A percentile compares a stretch with the other conserved stretches of the same genome.
Conservation (phyloP, 92 coral and sea anemone species). For the Diadumene lineata region DNA sequence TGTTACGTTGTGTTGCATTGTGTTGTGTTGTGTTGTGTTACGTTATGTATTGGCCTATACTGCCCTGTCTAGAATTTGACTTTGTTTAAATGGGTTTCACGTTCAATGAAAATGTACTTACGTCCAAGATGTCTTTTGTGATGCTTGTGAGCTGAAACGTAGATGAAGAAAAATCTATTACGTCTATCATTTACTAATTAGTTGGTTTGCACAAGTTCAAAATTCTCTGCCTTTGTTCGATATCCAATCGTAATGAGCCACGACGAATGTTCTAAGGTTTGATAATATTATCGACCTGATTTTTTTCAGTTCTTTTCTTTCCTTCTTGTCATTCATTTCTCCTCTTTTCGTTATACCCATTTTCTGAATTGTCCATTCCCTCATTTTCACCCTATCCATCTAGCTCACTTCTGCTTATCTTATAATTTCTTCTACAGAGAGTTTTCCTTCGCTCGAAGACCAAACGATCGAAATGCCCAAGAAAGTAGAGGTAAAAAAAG, state of each 20-base stretch:
- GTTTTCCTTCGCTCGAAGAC: no score
- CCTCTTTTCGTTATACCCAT: no score
- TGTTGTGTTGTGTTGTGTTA: background rate
- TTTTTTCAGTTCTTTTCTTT: background rate
- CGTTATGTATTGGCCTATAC: background rate
- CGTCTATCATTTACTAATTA: no score
- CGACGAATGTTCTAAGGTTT: background rate
- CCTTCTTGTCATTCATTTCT: no score
- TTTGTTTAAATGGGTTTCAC: background rate
- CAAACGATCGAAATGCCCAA: no score
- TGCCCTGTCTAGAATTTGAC: background rate
- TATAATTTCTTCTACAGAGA: no score
- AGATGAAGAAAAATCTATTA: no score
- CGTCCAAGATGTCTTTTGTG: slow-evolving; percentile 2
- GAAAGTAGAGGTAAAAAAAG: no score
- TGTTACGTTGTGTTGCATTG: background rate
- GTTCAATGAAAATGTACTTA: background rate
- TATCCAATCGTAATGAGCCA: background rate
- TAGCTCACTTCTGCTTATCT: no score
- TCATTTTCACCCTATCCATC: no score
- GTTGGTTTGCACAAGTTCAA: no score
- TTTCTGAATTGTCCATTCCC: no score
- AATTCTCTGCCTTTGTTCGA: background rate
- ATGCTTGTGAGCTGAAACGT: slow-evolving; percentile 3
- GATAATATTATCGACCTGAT: background rate